Evolutionary conservation across 1,140 invertebrate genomes (phyloP), one percentile per base, ranked within the genome.

Genomic region (Zaprionus tsacasi): DNA sequence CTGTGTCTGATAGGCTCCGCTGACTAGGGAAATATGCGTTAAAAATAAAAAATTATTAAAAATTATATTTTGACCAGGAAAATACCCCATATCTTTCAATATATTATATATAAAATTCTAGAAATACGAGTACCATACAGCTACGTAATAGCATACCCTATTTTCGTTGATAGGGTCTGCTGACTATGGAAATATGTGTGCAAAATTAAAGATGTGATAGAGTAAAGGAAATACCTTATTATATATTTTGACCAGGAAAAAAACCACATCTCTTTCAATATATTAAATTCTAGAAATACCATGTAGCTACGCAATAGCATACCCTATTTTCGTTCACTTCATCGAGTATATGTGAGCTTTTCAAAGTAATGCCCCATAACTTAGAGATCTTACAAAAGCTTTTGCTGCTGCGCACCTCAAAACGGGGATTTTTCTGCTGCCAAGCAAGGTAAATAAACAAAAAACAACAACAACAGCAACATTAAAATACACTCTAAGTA

Each of bases 331-430:
- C 4, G 0, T n/a, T 8, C 6, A 10, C 8, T 6, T 35, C 57
- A 69, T 27, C 69, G 33, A 58, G 66, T 57, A 70, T 69, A 15
- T 2, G n/a, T n/a, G 52, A 61, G 57, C 65, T 74, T 74, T 68
- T 60, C n/a, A n/a, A 25, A 58, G 43, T 10, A 35, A 52, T n/a
- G 15, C 25, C 5, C 13, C 45, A 40, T 17, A 60, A 21, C 6
- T 10, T 15, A 36, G 11, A 4, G 54, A 21, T 21, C n/a, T 21
- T 27, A 15, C 52, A 36, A 74, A 74, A 74, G 66, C 71, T 74
- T 21, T 17, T 11, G 21, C 48, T 68, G 70, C 58, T 69, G 50
- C 65, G 38, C 57, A 56, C 15, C 30, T 74, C 15, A 6, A 15
- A 3, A 6, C 66, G 71, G 71, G 71, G 71, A 60, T 70, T 74